These are phyloP conservation scores for Macrophya annulata DNA, from an alignment of 2,888 invertebrate genomes.

Conservation along the genomic window DNA sequence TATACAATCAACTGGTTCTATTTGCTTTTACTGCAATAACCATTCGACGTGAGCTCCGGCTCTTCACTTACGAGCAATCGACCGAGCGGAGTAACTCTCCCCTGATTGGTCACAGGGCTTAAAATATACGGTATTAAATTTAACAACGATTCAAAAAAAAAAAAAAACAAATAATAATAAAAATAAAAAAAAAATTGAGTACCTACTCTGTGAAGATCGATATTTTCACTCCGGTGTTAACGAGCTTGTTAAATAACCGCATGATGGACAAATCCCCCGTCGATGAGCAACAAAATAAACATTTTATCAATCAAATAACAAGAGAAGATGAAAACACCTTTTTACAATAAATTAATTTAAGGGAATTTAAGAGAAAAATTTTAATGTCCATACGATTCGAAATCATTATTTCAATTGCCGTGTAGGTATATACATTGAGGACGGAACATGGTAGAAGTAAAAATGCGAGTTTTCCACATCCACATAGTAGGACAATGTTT, in stretches of 20 bases:
- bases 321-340: neutral
- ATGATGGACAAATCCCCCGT: neutral
- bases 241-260: conserved; percentile 3
- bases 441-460: neutral
- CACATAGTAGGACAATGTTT: conserved; percentile 32
- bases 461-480: neutral
- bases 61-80: conserved; percentile 8
- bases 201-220: neutral
- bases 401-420: no score
- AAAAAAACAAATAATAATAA: neutral
- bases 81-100: neutral
- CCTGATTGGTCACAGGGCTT: neutral
- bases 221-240: conserved; percentile 1
- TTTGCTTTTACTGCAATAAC: conserved; percentile 28
- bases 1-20: neutral
- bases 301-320: neutral
- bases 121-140: conserved; percentile 8
- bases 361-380: no score
- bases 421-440: no score
- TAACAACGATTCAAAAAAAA: neutral
- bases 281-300: neutral
- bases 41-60: conserved; percentile 1
- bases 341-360: no score
- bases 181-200: neutral
- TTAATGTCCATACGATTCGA: no score